Conservation (phyloP, 1,140 invertebrate species). For the Cotesia chilonis region DNA sequence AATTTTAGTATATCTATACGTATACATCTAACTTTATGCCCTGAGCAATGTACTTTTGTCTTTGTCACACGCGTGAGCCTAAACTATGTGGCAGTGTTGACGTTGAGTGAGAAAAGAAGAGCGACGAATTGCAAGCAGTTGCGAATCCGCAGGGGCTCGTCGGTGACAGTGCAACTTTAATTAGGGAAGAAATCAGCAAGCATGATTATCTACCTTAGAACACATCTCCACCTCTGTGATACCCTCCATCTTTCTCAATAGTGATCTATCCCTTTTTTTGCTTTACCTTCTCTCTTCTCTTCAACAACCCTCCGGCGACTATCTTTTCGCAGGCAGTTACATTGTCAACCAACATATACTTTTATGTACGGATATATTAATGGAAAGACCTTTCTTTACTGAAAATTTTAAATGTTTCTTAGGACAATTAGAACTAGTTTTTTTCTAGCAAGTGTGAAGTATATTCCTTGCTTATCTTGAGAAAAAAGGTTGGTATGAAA, state of each 20-base stretch:
- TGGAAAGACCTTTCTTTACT: constrained; percentile 28
- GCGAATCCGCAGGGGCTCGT: constrained; percentile 40
- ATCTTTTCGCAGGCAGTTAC: constrained; percentile 33
- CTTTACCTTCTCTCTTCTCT: not conserved
- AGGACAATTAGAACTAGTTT: too few relatives aligned
- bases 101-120: constrained; percentile 6
- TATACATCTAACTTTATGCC: constrained; percentile 47
- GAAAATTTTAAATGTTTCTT: too few relatives aligned
- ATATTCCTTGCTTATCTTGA: too few relatives aligned
- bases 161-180: constrained; percentile 65
- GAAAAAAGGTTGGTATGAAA: too few relatives aligned
- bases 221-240: constrained; percentile 41
- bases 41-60: constrained; percentile 52
- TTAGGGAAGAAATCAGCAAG: constrained; percentile 66
- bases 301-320: constrained; percentile 29
- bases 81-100: constrained; percentile 18
- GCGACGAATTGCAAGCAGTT: constrained; percentile 23
- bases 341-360: constrained; percentile 49
- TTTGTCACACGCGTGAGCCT: constrained; percentile 46
- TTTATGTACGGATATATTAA: constrained; percentile 48
- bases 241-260: constrained; percentile 24
- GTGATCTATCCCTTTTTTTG: constrained; percentile 20
- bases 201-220: constrained; percentile 65
- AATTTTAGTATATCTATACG: constrained; percentile 29
- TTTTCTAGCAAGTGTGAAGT: too few relatives aligned